Base-by-base conservation (phyloP, 2,888 invertebrate genomes). In the Netelia fuscicornis region DNA sequence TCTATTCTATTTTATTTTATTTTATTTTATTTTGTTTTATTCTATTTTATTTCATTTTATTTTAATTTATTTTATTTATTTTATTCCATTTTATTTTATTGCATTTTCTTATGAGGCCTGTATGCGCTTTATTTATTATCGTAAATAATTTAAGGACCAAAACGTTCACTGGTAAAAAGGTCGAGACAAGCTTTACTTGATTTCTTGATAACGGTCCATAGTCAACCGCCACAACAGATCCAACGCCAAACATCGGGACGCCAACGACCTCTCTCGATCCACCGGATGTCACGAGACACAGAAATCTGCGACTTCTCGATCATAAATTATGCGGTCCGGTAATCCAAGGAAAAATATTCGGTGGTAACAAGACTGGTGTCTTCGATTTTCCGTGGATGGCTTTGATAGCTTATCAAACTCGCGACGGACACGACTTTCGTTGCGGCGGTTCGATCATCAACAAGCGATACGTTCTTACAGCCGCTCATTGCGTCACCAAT, bases 381-480 rank as follows among this genome's bases (percentile, higher is more conserved):
- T 95, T 95, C 58, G 96, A 97, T 88, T 96, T 95, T 93, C 97
- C 97, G 0, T 97, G 97, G 97, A 96, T 97, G 96, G 96, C 96
- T 0, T 93, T 97, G 1, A 91, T 97, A n/a, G 95, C 95, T 1
- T 97, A 97, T 86, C 86, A 91, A 20, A 91, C 90, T 54, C 88
- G 92, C 84, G 60, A 20, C 10, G 52, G 42, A 9, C 83, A 84
- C 6, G 91, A 91, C 77, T 92, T 90, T 81, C 92, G 89, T 70
- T 93, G 91, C 74, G 93, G 93, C 64, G 96, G 95, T 1, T 92
- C 95, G 0, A 89, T 96, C 6, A 95, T 96, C 81, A 95, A 94
- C 85, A 92, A 94, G 67, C 92, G 94, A 85, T 95, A 95, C 86
- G 94, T 96, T 13, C 87, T 96, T 52, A 95, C 96, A 1, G 96